These are phyloP conservation scores for Halcyon senegalensis DNA, from an alignment of 2,113 vertebrate genomes.

Conservation along the genomic window DNA sequence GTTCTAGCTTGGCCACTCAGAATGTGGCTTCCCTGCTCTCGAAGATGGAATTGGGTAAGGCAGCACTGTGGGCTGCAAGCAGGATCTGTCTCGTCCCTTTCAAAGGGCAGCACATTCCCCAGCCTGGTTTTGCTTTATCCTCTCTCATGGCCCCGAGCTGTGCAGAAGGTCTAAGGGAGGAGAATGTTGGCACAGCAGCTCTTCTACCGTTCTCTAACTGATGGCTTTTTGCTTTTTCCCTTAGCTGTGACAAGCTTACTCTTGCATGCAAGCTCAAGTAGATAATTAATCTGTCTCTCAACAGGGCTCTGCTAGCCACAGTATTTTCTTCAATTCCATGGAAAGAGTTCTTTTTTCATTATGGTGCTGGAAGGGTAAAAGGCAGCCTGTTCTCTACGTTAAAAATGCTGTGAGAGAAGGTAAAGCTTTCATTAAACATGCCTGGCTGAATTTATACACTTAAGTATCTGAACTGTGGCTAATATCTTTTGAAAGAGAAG, in stretches of 20 bases:
- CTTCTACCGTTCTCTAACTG: not conserved
- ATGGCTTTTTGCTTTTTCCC: not conserved
- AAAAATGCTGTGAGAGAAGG: not conserved
- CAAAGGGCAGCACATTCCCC: not conserved
- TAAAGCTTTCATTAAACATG: constrained; percentile 43
- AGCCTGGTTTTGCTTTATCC: not conserved
- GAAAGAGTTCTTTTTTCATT: constrained; percentile 1
- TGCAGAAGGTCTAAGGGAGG: not conserved
- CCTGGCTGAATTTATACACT: constrained; percentile 13
- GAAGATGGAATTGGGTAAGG: not conserved
- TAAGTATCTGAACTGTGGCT: constrained; percentile 24
- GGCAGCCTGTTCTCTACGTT: not conserved
- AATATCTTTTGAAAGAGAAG: constrained; percentile 22
- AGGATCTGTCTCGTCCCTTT: not conserved
- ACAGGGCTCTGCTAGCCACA: not conserved
- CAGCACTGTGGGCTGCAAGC: not conserved
- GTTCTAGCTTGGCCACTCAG: not conserved
- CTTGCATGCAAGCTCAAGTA: not conserved
- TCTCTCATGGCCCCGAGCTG: not conserved
- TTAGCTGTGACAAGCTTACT: not conserved
- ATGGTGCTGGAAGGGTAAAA: constrained; percentile 15
- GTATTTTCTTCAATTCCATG: not conserved
- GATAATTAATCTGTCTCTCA: constrained; percentile 34
- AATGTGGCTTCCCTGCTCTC: not conserved
- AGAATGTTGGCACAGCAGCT: not conserved